phyloP scores from a whole-genome alignment of 2,888 invertebrate genomes.

The Fragum sueziense region DNA sequence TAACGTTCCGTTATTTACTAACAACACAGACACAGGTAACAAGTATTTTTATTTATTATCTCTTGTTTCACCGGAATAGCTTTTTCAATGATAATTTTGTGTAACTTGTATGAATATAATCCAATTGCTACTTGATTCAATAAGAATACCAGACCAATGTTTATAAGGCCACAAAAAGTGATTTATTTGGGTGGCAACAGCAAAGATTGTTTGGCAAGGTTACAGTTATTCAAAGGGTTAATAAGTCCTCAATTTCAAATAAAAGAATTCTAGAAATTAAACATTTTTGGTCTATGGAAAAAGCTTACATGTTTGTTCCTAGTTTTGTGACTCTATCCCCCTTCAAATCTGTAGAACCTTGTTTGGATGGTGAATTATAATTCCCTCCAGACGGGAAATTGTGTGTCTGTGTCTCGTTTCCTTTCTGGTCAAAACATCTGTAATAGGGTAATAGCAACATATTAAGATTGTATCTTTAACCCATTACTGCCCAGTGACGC shows the following conservation, averaged over 20 bases:
- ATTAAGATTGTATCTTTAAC: background rate
- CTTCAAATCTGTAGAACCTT: slow-evolving; percentile 77
- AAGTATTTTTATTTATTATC: too few relatives aligned
- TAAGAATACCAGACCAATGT: too few relatives aligned
- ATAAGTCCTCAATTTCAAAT: too few relatives aligned
- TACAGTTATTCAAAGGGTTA: background rate
- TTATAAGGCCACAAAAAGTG: too few relatives aligned
- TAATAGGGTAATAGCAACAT: slow-evolving; percentile 13
- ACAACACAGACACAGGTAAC: too few relatives aligned
- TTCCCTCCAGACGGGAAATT: slow-evolving; percentile 69
- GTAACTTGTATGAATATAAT: too few relatives aligned
- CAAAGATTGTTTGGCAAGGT: background rate
- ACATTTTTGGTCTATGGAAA: too few relatives aligned
- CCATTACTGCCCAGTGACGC: background rate
- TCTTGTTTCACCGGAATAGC: too few relatives aligned
- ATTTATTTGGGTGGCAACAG: background rate
- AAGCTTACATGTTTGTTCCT: slow-evolving; percentile 82
- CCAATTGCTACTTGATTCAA: too few relatives aligned
- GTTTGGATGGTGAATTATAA: slow-evolving; percentile 64
- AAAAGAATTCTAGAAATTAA: too few relatives aligned
- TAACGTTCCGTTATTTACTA: too few relatives aligned
- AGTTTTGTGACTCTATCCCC: slow-evolving; percentile 81
- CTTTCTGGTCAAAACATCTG: slow-evolving; percentile 69
- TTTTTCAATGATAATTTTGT: too few relatives aligned
- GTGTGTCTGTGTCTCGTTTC: slow-evolving; percentile 62